Evolutionary conservation across 2,888 invertebrate genomes (phyloP), one percentile per base, ranked within the genome.

Genomic region (Mechanitis mazaeus): DNA sequence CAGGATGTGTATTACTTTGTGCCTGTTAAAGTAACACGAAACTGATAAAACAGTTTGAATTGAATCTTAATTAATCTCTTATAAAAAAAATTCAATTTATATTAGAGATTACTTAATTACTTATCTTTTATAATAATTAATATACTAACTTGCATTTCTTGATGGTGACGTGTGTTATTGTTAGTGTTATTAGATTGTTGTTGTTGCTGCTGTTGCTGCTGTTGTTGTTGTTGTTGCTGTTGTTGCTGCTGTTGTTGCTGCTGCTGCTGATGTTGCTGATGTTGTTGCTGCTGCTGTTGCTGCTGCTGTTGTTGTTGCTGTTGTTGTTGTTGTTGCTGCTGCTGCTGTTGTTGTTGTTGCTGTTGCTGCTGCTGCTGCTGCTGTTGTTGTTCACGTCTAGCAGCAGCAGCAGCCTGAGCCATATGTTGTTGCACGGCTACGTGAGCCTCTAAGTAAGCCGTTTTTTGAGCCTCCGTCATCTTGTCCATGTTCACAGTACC

Each of bases 401-500:
- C 87, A 72, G 91, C 84, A 71, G 90, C 92, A 53, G 93, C 93
- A 65, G 94, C 94, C 75, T 94, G 94, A 50, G 94, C 94, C 93
- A 94, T 94, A 79, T 94, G 94, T 77, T 94, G 94, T 81, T 94
- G 94, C 59, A 94, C 93, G 64, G 94, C 94, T 78, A 94, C 94
- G 79, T 93, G 94, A 64, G 94, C 94, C 83, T 94, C 94, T 69
- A 94, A 86, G 77, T 94, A 94, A 59, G 94, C 93, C 67, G 94
- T 93, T 83, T 94, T 94, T 80, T 94, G 94, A 71, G 92, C 93
- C 84, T 92, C 93, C 71, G 92, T 93, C 94, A 94, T 94, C 82
- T 94, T 94, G 75, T 94, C 94, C 92, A 94, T 94, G 75, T 94
- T 94, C 69, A 92, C 92, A 66, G 93, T 92, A 69, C 92, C 92